Evolutionary conservation across 1,140 invertebrate species (phyloP).

Genomic region (Nymphalis io): DNA sequence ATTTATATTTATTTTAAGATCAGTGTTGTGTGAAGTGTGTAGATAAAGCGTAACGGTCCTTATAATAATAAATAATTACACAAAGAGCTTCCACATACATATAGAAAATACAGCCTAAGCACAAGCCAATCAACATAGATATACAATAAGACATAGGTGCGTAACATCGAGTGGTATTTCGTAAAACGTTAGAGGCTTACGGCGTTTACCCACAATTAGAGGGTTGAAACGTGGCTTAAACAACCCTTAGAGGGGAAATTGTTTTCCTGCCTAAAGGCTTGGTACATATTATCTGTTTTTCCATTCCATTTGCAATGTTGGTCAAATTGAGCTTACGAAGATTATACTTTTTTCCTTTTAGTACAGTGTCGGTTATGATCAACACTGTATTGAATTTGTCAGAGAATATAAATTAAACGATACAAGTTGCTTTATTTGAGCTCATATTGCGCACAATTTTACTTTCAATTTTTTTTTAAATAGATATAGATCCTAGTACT

Average conservation of each 20-base stretch:
- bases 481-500: too few relatives aligned
- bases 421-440: neutral
- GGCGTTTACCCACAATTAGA: conserved; percentile 63
- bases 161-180: conserved; percentile 20
- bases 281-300: conserved; percentile 57
- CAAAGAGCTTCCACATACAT: too few relatives aligned
- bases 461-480: too few relatives aligned
- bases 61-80: too few relatives aligned
- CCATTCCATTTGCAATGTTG: conserved; percentile 48
- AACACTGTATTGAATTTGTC: neutral
- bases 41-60: too few relatives aligned
- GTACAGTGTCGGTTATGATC: conserved; percentile 3
- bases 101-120: neutral
- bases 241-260: conserved; percentile 50
- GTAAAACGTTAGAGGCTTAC: conserved; percentile 44
- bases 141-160: conserved; percentile 13
- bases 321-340: conserved; percentile 51
- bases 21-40: too few relatives aligned
- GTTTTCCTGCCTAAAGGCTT: conserved; percentile 61
- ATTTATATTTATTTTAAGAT: too few relatives aligned
- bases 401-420: neutral
- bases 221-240: conserved; percentile 46
- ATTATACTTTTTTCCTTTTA: conserved; percentile 45
- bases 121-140: neutral
- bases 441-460: neutral